Evolutionary conservation across 2,113 vertebrate genomes (phyloP).

Genomic region (Bettongia penicillata): DNA sequence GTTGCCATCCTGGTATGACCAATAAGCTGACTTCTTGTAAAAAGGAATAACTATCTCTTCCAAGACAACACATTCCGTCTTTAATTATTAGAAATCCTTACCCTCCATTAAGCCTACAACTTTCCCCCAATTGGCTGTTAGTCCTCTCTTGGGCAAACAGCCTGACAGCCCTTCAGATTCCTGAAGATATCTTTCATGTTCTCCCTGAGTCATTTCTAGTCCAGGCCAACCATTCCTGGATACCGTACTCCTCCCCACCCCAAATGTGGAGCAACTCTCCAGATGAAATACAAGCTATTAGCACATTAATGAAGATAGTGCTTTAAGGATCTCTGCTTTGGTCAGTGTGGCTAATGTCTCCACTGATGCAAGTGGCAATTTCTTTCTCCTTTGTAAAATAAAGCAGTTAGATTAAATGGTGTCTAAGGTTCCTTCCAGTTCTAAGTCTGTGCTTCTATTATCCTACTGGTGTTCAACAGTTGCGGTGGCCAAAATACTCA

Average conservation of each 20-base stretch:
- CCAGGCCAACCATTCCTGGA: background rate
- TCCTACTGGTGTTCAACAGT: background rate
- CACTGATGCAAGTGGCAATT: background rate
- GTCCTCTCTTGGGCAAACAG: background rate
- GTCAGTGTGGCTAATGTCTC: background rate
- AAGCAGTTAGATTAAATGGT: background rate
- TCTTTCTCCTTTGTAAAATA: background rate
- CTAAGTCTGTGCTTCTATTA: background rate
- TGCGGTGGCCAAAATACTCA: background rate
- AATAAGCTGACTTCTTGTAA: background rate
- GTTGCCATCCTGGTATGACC: background rate
- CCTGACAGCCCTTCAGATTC: background rate
- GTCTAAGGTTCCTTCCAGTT: background rate
- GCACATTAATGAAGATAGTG: background rate
- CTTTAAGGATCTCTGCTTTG: background rate
- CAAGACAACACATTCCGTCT: background rate
- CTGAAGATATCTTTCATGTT: background rate
- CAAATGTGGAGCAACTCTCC: background rate
- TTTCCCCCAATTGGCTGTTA: background rate
- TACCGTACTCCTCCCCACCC: background rate
- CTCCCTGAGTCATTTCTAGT: background rate
- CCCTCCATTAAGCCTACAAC: background rate
- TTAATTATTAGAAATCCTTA: background rate
- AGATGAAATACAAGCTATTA: background rate
- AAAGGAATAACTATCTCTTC: background rate